These are phyloP conservation scores for Diorhabda elongata DNA, from an alignment of 1,140 invertebrate genomes.

Conservation along the genomic window DNA sequence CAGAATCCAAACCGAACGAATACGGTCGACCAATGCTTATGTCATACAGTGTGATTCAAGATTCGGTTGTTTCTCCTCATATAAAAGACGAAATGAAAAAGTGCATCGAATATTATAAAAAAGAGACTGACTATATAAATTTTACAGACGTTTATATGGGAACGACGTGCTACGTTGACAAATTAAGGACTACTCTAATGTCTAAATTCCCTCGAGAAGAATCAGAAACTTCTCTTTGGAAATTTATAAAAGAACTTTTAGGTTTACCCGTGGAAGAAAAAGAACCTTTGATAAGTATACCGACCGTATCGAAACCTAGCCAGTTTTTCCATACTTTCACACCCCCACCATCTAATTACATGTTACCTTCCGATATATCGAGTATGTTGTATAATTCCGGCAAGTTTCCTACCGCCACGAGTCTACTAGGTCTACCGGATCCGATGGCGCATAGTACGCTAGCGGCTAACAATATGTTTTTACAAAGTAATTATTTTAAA, in stretches of 20 bases:
- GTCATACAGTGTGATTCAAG: conserved; percentile 77
- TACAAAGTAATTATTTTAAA: conserved; percentile 53
- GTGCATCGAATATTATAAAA: conserved; percentile 80
- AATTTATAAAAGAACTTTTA: conserved; percentile 56
- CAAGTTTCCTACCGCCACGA: conserved; percentile 56
- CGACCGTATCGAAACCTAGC: conserved; percentile 51
- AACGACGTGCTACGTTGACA: conserved; percentile 73
- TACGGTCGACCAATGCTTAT: conserved; percentile 88
- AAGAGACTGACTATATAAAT: conserved; percentile 71
- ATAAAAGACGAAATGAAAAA: conserved; percentile 82
- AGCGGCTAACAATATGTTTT: conserved; percentile 65
- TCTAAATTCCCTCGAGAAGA: conserved; percentile 65
- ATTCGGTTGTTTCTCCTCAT: conserved; percentile 76
- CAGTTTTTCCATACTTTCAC: conserved; percentile 41
- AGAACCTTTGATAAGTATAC: conserved; percentile 54
- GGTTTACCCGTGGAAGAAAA: conserved; percentile 54
- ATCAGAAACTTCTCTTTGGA: conserved; percentile 61
- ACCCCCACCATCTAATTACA: conserved; percentile 54
- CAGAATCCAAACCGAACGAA: conserved; percentile 84
- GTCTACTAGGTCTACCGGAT: conserved; percentile 58
- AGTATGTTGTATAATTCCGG: conserved; percentile 58
- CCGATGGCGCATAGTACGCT: conserved; percentile 64
- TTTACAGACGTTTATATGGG: conserved; percentile 72
- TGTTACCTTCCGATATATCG: conserved; percentile 59
- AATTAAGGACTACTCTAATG: conserved; percentile 65